Evolutionary conservation across 2,888 invertebrate species (phyloP), one percentile per base, ranked within the genome.

Genomic region (Athrips mouffetella): DNA sequence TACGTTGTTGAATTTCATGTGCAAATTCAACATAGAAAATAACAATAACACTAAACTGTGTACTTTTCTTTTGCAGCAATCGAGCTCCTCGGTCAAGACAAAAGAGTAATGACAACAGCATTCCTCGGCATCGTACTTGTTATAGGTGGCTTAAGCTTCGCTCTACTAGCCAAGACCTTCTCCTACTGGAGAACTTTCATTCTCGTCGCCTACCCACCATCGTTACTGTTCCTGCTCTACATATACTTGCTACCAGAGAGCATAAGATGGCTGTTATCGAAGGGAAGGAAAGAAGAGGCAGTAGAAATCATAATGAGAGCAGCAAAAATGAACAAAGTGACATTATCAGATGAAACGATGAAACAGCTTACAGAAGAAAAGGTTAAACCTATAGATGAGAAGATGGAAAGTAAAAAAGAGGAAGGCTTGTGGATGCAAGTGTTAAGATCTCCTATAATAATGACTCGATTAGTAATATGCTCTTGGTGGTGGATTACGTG

Each of bases 401-500:
- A 77, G 55, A 73, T 67, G 18, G 61, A 63, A 0, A 44, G 50
- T 0, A 41, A 63, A 29, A 62, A 60, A 8, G 70, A 71, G 18
- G 65, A 70, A 13, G 81, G 84, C 4, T 45, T 86, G 4, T 78
- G 78, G 78, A 72, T 68, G 55, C 83, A 84, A 52, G 84, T 85
- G 52, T 45, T 86, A 15, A 65, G 60, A 7, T 88, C 87, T 0
- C 84, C 80, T 0, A 81, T 85, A 15, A 84, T 87, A 33, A 79
- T 84, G 80, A 76, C 55, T 6, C 72, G 87, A 1, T 58, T 87
- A 27, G 81, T 78, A 1, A 83, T 85, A 13, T 86, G 86, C 47
- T 86, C 86, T 2, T 87, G 84, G 76, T 94, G 94, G 83, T 95
- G 95, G 95, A 91, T 94, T 33, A 92, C 94, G 0, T 94, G 93